Conservation (phyloP, 1,140 invertebrate species). For the Ceratitis capitata region DNA sequence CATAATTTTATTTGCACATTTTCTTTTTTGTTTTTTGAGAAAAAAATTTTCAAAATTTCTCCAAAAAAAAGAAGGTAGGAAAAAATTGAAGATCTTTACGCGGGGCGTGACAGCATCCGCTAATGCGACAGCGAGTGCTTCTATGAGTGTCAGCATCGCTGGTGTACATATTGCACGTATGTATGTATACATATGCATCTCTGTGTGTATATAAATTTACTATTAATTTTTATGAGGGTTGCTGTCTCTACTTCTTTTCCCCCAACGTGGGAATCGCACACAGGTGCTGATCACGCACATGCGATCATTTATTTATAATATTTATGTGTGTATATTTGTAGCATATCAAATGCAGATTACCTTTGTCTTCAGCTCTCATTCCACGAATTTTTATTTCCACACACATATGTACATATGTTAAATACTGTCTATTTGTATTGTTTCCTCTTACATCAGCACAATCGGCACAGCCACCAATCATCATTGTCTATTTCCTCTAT, state of each 20-base stretch:
- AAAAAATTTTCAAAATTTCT: neutral
- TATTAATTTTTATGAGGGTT: neutral
- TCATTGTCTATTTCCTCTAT: slow-evolving; percentile 7
- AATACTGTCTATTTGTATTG: neutral
- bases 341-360: neutral
- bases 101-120: slow-evolving; percentile 3
- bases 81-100: too few species aligned
- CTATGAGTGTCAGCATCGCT: neutral
- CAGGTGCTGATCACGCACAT: slow-evolving; percentile 10
- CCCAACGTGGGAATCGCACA: neutral
- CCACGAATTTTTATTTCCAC: neutral
- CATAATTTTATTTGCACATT: slow-evolving; percentile 13
- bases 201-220: too few species aligned
- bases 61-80: neutral
- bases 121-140: neutral
- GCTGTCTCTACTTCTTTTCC: neutral
- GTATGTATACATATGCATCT: neutral
- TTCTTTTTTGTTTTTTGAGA: too few species aligned
- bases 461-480: neutral
- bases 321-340: too few species aligned
- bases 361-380: neutral
- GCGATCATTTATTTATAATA: too few species aligned
- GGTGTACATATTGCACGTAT: neutral
- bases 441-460: neutral
- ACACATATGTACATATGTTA: too few species aligned